Evolutionary conservation across 2,113 vertebrate genomes (phyloP), one percentile per base, ranked within the genome.

Genomic region (Acanthochromis polyacanthus): DNA sequence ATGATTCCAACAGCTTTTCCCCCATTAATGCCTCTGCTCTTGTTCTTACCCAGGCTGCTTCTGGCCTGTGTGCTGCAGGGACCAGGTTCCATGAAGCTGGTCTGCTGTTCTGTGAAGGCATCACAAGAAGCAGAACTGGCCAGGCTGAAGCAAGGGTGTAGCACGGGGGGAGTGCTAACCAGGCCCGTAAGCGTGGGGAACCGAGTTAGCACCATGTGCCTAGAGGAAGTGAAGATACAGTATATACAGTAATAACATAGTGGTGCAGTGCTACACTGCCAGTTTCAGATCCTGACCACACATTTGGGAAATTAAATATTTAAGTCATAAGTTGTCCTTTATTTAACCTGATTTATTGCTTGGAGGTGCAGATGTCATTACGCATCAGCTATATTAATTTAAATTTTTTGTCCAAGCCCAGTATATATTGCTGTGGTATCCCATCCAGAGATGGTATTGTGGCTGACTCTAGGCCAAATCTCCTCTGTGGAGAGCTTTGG

Each of bases 201-300:
- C 61, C 94, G 93, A n/a, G 94, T 94, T 89, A 96, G 91, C 67
- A 96, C 94, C 95, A 96, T 95, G 90, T 94, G 94, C 91, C 95
- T 96, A 68, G 67, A 94, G 71, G 78, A 80, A 89, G 89, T 83
- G 83, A 71, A 88, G 66, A 87, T 85, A 89, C 28, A 84, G 84
- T 79, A 86, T 75, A 66, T 68, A 84, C 55, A 76, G 69, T 69
- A 75, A 76, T 67, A 79, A 74, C 67, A 83, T 58, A 74, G 60
- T 28, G 69, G 55, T 84, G 55, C 23, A 51, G 50, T 56, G 65
- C 61, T 59, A 57, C 20, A 45, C 58, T 46, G 64, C 4, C 45
- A 74, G 46, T 15, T 30, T 45, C 63, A 48, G 36, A 59, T 61
- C 23, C 30, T 71, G 55, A 56, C 22, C 22, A 32, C 32, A 70